Base-by-base conservation (phyloP, 2,888 invertebrate genomes). In the Salticus scenicus region DNA sequence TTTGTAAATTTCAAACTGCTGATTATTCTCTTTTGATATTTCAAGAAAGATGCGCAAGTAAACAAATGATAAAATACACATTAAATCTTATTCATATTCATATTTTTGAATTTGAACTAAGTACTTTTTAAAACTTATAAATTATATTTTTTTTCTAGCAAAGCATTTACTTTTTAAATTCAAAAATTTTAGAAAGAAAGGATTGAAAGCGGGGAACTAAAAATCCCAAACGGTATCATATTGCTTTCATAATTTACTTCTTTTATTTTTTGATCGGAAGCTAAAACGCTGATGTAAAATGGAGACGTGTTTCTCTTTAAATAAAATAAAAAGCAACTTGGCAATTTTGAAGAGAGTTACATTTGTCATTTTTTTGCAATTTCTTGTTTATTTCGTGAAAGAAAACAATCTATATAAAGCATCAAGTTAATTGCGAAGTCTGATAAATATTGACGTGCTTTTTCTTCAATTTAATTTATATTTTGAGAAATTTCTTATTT, bases 71-170 rank as follows among this genome's bases (percentile, higher is more conserved):
- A n/a, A n/a, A n/a, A n/a, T n/a, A n/a, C n/a, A n/a, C n/a, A n/a
- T n/a, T n/a, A n/a, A n/a, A n/a, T n/a, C n/a, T n/a, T n/a, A n/a
- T n/a, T n/a, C n/a, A n/a, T n/a, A n/a, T n/a, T n/a, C n/a, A n/a
- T n/a, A 5, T 57, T 57, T 57, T 24, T 7, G 24, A 57, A 57
- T 7, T 57, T 57, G 24, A 24, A 57, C 7, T 12, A 5, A 24
- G 57, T 24, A 57, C 24, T 57, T 57, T 57, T 57, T 57, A 57
- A 57, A 57, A 57, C 57, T 24, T 57, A 24, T 24, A 24, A 57
- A 57, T 24, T 4, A 57, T 12, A 57, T 57, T n/a, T n/a, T n/a
- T n/a, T n/a, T n/a, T n/a, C 57, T 57, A 5, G 57, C 4, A 57
- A 57, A 57, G 57, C 5, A 24, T 57, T 1, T 17, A 24, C 2